Percentiles rank a stretch among this genome's conserved stretches.
These are phyloP conservation scores for Bungarus multicinctus DNA, from an alignment of 2,113 vertebrate genomes.

Conservation along the genomic window DNA sequence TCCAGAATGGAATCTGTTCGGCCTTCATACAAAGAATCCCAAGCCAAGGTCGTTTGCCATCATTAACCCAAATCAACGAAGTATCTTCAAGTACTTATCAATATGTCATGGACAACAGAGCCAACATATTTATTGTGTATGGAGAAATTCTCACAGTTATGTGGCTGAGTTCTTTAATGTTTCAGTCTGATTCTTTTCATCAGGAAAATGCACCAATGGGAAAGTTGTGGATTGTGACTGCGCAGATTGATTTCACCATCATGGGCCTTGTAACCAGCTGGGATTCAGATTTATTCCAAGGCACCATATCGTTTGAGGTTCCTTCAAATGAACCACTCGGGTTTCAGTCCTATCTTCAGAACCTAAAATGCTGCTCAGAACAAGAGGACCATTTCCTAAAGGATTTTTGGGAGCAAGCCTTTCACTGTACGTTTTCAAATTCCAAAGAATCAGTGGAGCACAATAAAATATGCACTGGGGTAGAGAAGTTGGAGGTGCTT, in stretches of 20 bases:
- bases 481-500: not conserved
- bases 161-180: not conserved
- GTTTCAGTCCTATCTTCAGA: not conserved
- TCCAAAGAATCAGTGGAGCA: too few species aligned
- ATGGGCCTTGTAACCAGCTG: not conserved
- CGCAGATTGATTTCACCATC: not conserved
- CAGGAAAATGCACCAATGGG: not conserved
- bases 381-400: not conserved
- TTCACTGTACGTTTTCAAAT: not conserved
- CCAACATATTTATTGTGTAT: not conserved
- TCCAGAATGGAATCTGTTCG: not conserved
- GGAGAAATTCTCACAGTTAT: not conserved
- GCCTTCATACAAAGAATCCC: not conserved
- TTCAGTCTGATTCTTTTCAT: not conserved
- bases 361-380: not conserved
- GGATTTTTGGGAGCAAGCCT: not conserved
- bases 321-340: not conserved
- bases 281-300: not conserved
- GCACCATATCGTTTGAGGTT: not conserved
- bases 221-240: conserved; percentile 7
- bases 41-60: not conserved
- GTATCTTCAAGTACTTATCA: not conserved
- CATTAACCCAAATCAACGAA: not conserved
- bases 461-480: not conserved
- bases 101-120: not conserved